Evolutionary conservation across 2,797 vertebrate species (phyloP).

Genomic region (Rhabdomys pumilio): DNA sequence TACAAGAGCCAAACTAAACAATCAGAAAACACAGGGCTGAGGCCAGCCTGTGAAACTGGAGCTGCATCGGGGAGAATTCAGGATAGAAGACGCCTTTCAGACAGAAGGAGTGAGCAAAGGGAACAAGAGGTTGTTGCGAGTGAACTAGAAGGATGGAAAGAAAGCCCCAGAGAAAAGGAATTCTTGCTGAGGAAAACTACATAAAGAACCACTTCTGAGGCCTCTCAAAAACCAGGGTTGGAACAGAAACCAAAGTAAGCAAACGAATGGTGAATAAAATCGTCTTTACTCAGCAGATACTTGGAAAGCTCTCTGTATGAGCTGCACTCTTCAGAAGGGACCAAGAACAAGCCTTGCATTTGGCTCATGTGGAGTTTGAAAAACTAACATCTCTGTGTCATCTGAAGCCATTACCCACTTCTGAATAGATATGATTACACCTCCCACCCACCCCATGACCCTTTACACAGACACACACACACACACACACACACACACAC

Average conservation of each 20-base stretch:
- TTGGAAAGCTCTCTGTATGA: neutral
- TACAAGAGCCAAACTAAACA: constrained; percentile 5
- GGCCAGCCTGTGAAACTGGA: neutral
- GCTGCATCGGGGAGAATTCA: neutral
- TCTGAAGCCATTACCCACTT: neutral
- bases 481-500: neutral
- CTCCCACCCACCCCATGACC: neutral
- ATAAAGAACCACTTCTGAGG: constrained; percentile 25
- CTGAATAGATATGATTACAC: neutral
- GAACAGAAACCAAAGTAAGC: constrained; percentile 35
- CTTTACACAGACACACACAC: too few species aligned
- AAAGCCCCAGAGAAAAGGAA: neutral
- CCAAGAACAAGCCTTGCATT: neutral
- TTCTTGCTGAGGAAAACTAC: neutral
- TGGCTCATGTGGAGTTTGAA: neutral
- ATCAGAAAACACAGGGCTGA: neutral
- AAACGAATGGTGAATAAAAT: neutral
- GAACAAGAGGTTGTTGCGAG: neutral
- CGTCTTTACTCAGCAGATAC: neutral
- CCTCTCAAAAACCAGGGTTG: neutral
- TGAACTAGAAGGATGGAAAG: neutral
- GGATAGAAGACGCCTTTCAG: neutral
- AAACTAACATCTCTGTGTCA: neutral
- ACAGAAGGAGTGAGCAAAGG: neutral
- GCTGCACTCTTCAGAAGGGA: neutral